Percentiles rank a stretch among this genome's conserved stretches.
phyloP scores from a whole-genome alignment of 2,797 vertebrate species.

The Catharus ustulatus region DNA sequence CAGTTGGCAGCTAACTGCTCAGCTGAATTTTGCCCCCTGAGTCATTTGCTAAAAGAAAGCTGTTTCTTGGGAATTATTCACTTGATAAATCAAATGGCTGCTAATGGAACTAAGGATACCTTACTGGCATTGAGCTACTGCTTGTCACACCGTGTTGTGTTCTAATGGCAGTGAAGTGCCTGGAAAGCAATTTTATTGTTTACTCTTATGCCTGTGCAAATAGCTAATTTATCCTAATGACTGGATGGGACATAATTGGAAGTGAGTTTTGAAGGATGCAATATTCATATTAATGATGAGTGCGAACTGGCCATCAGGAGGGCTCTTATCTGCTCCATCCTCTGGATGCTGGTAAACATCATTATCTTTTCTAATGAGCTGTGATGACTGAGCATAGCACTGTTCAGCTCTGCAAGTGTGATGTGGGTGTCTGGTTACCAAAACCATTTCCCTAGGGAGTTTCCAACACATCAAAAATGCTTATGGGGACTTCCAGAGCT shows the following conservation, averaged over 20 bases:
- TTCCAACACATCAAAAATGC: not conserved
- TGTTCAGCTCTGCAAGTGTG: not conserved
- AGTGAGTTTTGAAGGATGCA: not conserved
- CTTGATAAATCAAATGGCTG: not conserved
- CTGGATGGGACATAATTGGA: slow-evolving; percentile 3
- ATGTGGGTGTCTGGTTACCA: not conserved
- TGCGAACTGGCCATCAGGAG: slow-evolving; percentile 28
- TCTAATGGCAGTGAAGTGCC: slow-evolving; percentile 5
- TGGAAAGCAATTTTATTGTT: slow-evolving; percentile 34
- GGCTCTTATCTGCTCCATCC: not conserved
- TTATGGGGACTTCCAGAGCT: not conserved
- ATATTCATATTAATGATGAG: slow-evolving; percentile 35
- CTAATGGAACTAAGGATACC: not conserved
- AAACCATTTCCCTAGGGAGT: not conserved
- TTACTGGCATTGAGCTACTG: not conserved
- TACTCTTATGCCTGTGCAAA: not conserved
- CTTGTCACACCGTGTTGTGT: not conserved
- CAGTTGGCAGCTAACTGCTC: not conserved
- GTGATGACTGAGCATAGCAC: not conserved
- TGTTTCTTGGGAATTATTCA: not conserved
- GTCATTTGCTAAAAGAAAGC: not conserved
- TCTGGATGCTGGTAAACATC: slow-evolving; percentile 12
- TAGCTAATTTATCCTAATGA: slow-evolving; percentile 42
- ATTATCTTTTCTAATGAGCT: slow-evolving; percentile 29
- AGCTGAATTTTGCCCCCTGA: not conserved